Conservation (phyloP, 1,140 invertebrate species). For the Pemphigus obesinymphae region DNA sequence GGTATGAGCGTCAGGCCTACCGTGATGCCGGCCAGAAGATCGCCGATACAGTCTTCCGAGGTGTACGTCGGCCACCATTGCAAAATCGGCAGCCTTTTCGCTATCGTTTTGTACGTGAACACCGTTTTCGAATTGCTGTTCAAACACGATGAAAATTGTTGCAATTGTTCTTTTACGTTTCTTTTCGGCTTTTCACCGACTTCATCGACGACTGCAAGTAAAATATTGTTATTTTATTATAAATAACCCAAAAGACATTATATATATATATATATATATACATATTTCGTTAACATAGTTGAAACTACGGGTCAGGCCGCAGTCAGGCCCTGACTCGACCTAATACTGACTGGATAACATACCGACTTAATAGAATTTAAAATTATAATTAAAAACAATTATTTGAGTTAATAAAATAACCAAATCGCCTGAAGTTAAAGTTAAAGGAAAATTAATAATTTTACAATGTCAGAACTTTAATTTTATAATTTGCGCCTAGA, state of each 20-base stretch:
- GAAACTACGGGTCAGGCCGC: too few relatives aligned
- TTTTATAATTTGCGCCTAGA: too few relatives aligned
- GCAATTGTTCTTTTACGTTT: constrained; percentile 48
- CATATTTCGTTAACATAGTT: too few relatives aligned
- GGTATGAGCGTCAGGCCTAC: constrained; percentile 81
- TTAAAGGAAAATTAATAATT: too few relatives aligned
- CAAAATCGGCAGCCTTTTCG: constrained; percentile 66
- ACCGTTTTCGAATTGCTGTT: constrained; percentile 49
- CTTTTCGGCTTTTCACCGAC: constrained; percentile 48
- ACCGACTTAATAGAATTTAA: neutral
- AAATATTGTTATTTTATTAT: neutral
- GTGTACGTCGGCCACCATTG: constrained; percentile 70
- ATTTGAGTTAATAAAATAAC: too few relatives aligned
- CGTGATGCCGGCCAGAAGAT: constrained; percentile 78
- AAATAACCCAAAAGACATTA: neutral
- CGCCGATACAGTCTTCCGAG: constrained; percentile 62
- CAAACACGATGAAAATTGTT: constrained; percentile 49
- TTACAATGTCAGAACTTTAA: too few relatives aligned
- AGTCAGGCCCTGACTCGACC: too few relatives aligned
- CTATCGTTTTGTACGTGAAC: constrained; percentile 63
- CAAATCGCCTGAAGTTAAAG: too few relatives aligned
- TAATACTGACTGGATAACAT: too few relatives aligned
- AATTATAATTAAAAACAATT: too few relatives aligned
- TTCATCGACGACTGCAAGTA: constrained; percentile 51
- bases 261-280: too few relatives aligned